Base-by-base conservation (phyloP, 1,140 invertebrate species). In the Berghia stephanieae region DNA sequence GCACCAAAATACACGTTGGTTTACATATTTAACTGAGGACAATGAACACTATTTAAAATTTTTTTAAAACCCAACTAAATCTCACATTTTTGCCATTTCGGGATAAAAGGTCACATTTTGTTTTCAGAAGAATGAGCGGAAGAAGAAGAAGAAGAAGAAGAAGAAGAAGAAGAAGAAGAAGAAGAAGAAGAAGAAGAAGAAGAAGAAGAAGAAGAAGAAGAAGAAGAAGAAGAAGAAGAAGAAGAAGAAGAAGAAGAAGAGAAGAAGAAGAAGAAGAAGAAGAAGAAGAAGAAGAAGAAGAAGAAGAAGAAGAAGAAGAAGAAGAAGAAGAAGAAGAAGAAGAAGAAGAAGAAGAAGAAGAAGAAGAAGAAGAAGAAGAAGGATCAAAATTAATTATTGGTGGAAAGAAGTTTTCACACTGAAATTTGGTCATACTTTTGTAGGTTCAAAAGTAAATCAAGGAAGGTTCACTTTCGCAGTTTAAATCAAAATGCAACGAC, bases 281-380 rank as follows among this genome's bases (percentile, higher is more conserved):
- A 31, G 34, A 21, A 21, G 21, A 60, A 31, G 34, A 21, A 31
- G 21, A 6, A 31, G 21, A 31, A 60, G 5, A 31, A 60, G 55
- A 60, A 21, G 34, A 60, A 21, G 34, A 31, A 21, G 21, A 31
- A 21, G 34, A 31, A 60, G 34, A 21, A 60, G 34, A 21, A 21
- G 34, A 60, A 60, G 34, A 60, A 21, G 34, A 60, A 31, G 34
- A 60, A 60, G 34, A 60, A 4, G 34, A 60, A 31, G 34, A 60
- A 21, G 4, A 60, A 60, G 55, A 60, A 60, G 21, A 60, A 60
- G 21, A 21, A 60, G 5, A 60, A 60, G 55, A 60, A 60, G 55
- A 60, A 60, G 21, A 60, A 60, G 21, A 60, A 60, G 55, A 60
- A 60, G 21, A 60, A 60, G 55, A 60, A 60, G 21, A 21, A 60